phyloP scores from a whole-genome alignment of 2,113 vertebrate genomes.

The Melozone crissalis region DNA sequence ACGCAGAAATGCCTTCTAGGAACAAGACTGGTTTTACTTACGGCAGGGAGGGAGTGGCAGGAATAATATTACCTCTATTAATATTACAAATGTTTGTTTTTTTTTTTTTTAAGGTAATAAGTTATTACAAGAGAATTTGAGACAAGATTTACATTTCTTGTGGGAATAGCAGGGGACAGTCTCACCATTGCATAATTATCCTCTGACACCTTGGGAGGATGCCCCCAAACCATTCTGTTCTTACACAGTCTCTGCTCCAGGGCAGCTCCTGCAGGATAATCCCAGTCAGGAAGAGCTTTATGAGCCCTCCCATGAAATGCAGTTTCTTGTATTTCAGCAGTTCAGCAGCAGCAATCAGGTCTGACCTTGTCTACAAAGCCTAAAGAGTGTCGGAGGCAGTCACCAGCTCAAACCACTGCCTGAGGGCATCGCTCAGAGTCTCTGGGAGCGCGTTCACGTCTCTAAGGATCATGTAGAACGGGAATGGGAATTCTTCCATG shows the following conservation, averaged over 20 bases:
- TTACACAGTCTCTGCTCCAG: neutral
- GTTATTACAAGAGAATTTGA: conserved; percentile 38
- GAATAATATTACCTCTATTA: neutral
- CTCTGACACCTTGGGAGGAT: neutral
- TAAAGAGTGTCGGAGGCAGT: conserved; percentile 80
- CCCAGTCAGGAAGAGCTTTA: neutral
- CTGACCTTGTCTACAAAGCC: neutral
- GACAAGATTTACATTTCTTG: neutral
- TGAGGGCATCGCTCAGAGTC: conserved; percentile 92
- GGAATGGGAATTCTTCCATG: conserved; percentile 99
- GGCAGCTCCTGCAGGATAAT: neutral
- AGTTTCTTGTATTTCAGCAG: neutral
- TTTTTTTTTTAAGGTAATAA: conserved; percentile 9
- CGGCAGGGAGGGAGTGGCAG: neutral
- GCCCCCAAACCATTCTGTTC: neutral
- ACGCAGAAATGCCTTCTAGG: neutral
- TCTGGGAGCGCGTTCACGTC: conserved; percentile 92
- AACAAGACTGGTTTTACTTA: conserved; percentile 3
- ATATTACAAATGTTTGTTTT: neutral
- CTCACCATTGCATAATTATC: conserved; percentile 56
- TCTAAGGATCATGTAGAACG: conserved; percentile 93
- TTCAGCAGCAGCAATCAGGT: neutral
- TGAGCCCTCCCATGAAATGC: neutral
- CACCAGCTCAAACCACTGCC: conserved; percentile 98
- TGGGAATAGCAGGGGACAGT: neutral